Conservation (phyloP, 2,888 invertebrate species). For the Volucella inanis region DNA sequence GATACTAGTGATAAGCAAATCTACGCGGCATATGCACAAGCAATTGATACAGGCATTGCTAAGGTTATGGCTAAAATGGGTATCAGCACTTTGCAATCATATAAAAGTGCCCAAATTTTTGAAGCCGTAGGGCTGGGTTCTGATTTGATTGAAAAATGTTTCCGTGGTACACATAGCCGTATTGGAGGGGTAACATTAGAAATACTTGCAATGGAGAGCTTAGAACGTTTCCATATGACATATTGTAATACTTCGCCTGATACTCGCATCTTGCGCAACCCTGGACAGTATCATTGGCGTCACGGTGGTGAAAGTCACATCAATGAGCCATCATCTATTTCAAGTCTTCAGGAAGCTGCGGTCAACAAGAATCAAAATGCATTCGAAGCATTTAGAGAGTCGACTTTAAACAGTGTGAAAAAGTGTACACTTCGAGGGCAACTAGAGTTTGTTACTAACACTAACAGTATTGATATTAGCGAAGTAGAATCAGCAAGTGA, state of each 20-base stretch:
- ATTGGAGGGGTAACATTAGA: conserved; percentile 96
- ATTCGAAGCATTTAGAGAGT: conserved; percentile 93
- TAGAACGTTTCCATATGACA: conserved; percentile 90
- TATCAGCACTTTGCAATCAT: conserved; percentile 98
- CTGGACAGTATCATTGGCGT: conserved; percentile 98
- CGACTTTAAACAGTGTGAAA: conserved; percentile 92
- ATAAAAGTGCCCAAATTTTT: conserved; percentile 99
- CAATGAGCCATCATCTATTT: conserved; percentile 94
- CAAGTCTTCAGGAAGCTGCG: conserved; percentile 92
- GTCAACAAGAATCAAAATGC: conserved; percentile 90
- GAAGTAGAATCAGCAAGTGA: conserved; percentile 97
- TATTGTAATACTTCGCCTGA: conserved; percentile 87
- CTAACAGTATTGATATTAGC: conserved; percentile 90
- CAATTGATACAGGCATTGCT: conserved; percentile 94
- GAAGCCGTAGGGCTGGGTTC: conserved; percentile 97
- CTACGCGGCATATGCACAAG: conserved; percentile 93
- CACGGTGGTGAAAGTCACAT: conserved; percentile 98
- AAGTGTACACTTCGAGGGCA: conserved; percentile 97
- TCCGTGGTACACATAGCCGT: conserved; percentile 89
- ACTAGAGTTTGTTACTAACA: conserved; percentile 91
- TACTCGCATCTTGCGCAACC: conserved; percentile 88
- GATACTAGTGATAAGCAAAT: conserved; percentile 91
- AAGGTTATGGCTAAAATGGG: conserved; percentile 99
- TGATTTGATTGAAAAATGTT: conserved; percentile 97
- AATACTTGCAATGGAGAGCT: conserved; percentile 92